Conservation (phyloP, 92 coral and sea anemone species). For the Palythoa caribaeorum region DNA sequence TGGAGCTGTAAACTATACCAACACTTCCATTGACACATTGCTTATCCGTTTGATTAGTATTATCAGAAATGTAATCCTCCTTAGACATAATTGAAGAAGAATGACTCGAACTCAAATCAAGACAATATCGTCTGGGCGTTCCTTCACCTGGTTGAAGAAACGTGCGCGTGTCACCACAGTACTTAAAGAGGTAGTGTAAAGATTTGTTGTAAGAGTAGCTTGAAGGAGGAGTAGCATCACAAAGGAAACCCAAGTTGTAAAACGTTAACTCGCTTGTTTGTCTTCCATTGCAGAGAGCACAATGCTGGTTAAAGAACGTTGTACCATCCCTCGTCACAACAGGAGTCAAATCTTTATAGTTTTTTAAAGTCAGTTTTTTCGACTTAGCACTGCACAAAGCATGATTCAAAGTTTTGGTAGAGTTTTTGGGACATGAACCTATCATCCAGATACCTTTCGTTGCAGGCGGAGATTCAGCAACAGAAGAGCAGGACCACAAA, state of each 20-base stretch:
- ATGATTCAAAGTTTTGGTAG: background rate
- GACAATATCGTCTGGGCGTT: conserved; percentile 9
- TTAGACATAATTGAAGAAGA: background rate
- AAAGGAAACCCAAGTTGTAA: conserved; percentile 15
- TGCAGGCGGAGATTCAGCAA: background rate
- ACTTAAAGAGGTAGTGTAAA: conserved; percentile 1
- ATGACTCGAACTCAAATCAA: background rate
- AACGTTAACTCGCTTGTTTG: background rate
- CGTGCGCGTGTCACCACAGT: background rate
- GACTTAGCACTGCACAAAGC: conserved; percentile 16
- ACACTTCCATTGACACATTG: conserved; percentile 7
- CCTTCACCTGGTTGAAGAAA: background rate
- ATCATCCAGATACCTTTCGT: conserved; percentile 27
- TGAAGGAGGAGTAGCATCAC: conserved; percentile 13
- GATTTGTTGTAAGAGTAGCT: background rate
- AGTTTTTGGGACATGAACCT: conserved; percentile 1
- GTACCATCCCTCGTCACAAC: conserved; percentile 18
- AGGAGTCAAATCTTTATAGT: conserved; percentile 3
- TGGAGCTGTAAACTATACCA: background rate
- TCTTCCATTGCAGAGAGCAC: conserved; percentile 8
- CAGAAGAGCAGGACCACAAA: background rate
- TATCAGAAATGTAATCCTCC: background rate
- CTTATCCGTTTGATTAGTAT: background rate
- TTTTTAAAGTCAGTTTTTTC: background rate
- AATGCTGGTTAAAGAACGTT: conserved; percentile 6